These are phyloP conservation scores for Erebia aethiops DNA, from an alignment of 2,888 invertebrate genomes.

Conservation along the genomic window DNA sequence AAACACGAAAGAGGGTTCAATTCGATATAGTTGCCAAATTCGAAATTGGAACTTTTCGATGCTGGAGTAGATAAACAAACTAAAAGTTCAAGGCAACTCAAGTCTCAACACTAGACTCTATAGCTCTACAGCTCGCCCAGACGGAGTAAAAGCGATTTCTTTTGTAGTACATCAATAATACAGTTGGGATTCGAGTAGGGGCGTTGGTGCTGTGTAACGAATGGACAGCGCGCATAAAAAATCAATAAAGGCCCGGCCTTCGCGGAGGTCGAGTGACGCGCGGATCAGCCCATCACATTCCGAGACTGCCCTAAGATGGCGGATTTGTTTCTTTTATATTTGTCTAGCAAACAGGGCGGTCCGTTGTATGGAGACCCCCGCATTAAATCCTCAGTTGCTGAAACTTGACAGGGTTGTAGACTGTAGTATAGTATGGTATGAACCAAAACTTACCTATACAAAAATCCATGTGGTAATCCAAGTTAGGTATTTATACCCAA, in stretches of 20 bases:
- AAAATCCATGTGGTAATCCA: too few relatives aligned
- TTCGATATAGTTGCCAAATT: too few relatives aligned
- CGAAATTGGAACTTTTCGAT: too few relatives aligned
- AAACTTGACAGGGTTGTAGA: too few relatives aligned
- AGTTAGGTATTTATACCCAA: too few relatives aligned
- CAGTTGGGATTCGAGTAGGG: conserved; percentile 41
- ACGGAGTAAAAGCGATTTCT: conserved; percentile 13
- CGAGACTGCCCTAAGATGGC: conserved; percentile 36
- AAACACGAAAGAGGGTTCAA: too few relatives aligned
- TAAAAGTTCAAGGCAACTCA: conserved; percentile 9
- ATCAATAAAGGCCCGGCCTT: conserved; percentile 80
- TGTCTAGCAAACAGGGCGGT: too few relatives aligned
- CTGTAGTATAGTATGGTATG: too few relatives aligned
- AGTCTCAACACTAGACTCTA: background rate
- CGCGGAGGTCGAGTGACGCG: conserved; percentile 70
- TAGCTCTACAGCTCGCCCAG: background rate
- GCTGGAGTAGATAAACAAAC: too few relatives aligned
- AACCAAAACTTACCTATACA: too few relatives aligned
- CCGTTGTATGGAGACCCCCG: too few relatives aligned
- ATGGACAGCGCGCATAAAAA: conserved; percentile 82
- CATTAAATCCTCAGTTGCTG: too few relatives aligned
- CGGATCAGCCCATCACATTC: conserved; percentile 33
- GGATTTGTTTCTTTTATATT: conserved; percentile 14
- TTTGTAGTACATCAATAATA: conserved; percentile 15
- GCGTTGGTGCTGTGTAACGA: conserved; percentile 50